Base-by-base conservation (phyloP, 2,797 vertebrate genomes). In the Epinephelus malabaricus region DNA sequence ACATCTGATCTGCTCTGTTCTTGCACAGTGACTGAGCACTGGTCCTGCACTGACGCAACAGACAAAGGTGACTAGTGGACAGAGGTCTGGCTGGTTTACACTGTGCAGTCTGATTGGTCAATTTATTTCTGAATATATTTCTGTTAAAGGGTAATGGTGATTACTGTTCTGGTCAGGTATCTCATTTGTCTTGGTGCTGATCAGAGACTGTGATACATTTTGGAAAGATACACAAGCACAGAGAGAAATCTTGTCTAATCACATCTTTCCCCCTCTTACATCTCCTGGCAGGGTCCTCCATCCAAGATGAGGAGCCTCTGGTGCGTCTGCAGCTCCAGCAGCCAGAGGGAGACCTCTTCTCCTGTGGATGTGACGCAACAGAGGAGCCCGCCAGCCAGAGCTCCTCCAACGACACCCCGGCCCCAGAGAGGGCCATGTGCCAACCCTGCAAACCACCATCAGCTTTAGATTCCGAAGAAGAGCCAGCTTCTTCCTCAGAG, bases 371-470 rank as follows among this genome's bases (percentile, higher is more conserved):
- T 74, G 94, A 95, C 55, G 59, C 90, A 34, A 77, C 92, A 11
- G 92, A 94, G 43, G 93, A 95, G 55, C 91, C 70, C 4, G 46
- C 86, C 40, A 91, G 90, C 82, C 95, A 93, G 84, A 95, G 92
- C 78, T 93, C 95, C 56, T 96, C 96, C 56, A 96, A 96, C 0
- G 96, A 96, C 89, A 96, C 96, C 0, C 96, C 96, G 0, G 95
- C 94, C 45, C 95, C 96, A 0, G 94, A 95, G 82, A 92, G 89
- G 86, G 43, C 88, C 0, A 73, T 94, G 63, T 96, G 96, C 74
- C 94, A 91, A 74, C 91, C 95, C 83, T 96, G 96, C 83, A 84
- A 73, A 46, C 55, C 90, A 0, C 62, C 72, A 0, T 43, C 86
- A 2, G 30, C 55, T 14, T 34, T 78, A 68, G 82, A 70, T 21